Evolutionary conservation across 1,140 invertebrate genomes (phyloP).

Genomic region (Trissolcus basalis): DNA sequence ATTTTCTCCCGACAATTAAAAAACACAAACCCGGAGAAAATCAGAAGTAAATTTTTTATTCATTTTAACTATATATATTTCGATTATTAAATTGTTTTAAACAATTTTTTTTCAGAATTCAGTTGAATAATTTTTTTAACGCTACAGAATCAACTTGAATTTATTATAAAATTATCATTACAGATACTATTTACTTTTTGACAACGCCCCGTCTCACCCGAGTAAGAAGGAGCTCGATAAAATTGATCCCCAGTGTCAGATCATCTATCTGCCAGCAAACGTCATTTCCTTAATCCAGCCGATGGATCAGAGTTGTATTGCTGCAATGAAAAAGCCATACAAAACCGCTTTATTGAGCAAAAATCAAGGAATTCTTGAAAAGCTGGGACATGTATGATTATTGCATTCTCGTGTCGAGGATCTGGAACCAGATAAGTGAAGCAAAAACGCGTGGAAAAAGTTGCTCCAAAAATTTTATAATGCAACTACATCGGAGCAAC

Average conservation of each 20-base stretch:
- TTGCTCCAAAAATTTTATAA: background rate
- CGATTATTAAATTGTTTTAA: background rate
- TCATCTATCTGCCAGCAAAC: constrained; percentile 70
- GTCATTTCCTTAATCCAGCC: constrained; percentile 68
- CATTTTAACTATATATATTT: background rate
- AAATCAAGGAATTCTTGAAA: background rate
- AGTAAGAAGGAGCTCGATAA: constrained; percentile 66
- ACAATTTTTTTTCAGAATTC: background rate
- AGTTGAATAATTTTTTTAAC: too few relatives aligned
- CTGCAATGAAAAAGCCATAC: constrained; percentile 21
- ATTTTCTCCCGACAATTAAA: constrained; percentile 10
- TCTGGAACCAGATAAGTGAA: background rate
- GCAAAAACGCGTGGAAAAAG: constrained; percentile 2
- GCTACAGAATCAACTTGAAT: too few relatives aligned
- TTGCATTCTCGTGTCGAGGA: background rate
- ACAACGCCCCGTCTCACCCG: constrained; percentile 64
- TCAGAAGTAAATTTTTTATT: constrained; percentile 11
- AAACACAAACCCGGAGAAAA: constrained; percentile 10
- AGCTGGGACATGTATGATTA: background rate
- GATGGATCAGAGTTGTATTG: constrained; percentile 63
- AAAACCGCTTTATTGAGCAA: constrained; percentile 8
- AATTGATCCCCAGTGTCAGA: constrained; percentile 66
- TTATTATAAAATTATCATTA: too few relatives aligned
- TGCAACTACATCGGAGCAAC: background rate
- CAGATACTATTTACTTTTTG: constrained; percentile 20